Percentiles rank a stretch among this genome's conserved stretches.
These are phyloP conservation scores for Yoshiicerus persimilis DNA, from an alignment of 1,140 invertebrate genomes.

Conservation along the genomic window DNA sequence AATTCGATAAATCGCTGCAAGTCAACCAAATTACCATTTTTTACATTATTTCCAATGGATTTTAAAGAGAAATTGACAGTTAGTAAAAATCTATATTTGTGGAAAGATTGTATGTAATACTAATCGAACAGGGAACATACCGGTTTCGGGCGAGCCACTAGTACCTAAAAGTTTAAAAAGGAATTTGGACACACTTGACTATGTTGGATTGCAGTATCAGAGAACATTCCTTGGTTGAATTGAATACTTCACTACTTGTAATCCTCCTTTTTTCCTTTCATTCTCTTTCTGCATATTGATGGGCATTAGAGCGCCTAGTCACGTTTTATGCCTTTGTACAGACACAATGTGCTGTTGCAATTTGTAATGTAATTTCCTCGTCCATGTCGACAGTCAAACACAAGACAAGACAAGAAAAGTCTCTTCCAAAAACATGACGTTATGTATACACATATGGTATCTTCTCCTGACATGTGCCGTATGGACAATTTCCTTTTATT, in stretches of 20 bases:
- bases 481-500: neutral
- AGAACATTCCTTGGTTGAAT: neutral
- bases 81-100: too few relatives aligned
- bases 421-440: neutral
- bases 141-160: neutral
- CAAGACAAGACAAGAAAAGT: neutral
- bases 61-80: too few relatives aligned
- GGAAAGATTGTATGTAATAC: too few relatives aligned
- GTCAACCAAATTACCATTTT: too few relatives aligned
- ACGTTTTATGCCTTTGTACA: conserved; percentile 42
- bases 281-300: conserved; percentile 24
- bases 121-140: neutral
- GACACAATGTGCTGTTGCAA: conserved; percentile 32
- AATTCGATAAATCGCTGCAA: too few relatives aligned
- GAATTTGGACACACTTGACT: neutral
- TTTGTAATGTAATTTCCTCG: conserved; percentile 43
- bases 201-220: neutral
- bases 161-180: neutral
- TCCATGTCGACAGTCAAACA: neutral
- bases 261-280: neutral
- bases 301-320: conserved; percentile 32
- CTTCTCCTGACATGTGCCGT: neutral
- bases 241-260: neutral
- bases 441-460: neutral
- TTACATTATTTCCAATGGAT: too few relatives aligned